These are phyloP conservation scores for Garrulus glandarius DNA, from an alignment of 2,797 vertebrate genomes.

Conservation along the genomic window DNA sequence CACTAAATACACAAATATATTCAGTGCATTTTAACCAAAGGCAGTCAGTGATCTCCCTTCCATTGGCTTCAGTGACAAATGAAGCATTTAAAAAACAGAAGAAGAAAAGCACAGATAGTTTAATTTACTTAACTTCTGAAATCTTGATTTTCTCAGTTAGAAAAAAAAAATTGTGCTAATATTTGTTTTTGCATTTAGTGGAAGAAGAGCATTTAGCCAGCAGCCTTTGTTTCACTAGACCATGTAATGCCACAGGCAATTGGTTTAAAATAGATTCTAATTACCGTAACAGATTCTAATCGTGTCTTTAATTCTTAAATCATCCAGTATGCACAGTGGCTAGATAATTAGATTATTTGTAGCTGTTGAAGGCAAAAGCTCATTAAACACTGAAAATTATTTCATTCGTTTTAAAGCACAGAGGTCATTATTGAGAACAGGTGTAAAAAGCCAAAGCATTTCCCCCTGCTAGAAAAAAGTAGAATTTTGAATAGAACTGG, in stretches of 20 bases:
- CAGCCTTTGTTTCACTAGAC: conserved; percentile 15
- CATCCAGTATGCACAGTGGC: conserved; percentile 2
- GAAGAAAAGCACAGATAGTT: background rate
- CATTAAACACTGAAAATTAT: conserved; percentile 32
- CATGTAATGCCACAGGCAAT: conserved; percentile 40
- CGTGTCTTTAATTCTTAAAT: conserved; percentile 55
- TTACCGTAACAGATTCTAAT: conserved; percentile 63
- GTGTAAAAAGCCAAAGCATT: background rate
- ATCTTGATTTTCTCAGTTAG: background rate
- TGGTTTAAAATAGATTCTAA: conserved; percentile 58
- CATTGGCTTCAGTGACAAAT: background rate
- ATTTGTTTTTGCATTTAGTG: background rate
- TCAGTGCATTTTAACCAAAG: background rate
- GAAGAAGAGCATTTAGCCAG: conserved; percentile 3
- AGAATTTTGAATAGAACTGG: background rate
- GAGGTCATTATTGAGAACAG: conserved; percentile 9
- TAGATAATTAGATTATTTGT: conserved; percentile 59
- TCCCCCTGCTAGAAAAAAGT: background rate
- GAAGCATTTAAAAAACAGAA: background rate
- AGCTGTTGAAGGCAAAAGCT: conserved; percentile 47
- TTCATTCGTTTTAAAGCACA: conserved; percentile 39
- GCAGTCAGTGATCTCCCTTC: background rate
- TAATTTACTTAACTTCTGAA: background rate
- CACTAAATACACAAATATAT: background rate
- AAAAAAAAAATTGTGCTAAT: background rate